Evolutionary conservation across 2,888 invertebrate species (phyloP), one percentile per base, ranked within the genome.

Genomic region (Idaea biselata): DNA sequence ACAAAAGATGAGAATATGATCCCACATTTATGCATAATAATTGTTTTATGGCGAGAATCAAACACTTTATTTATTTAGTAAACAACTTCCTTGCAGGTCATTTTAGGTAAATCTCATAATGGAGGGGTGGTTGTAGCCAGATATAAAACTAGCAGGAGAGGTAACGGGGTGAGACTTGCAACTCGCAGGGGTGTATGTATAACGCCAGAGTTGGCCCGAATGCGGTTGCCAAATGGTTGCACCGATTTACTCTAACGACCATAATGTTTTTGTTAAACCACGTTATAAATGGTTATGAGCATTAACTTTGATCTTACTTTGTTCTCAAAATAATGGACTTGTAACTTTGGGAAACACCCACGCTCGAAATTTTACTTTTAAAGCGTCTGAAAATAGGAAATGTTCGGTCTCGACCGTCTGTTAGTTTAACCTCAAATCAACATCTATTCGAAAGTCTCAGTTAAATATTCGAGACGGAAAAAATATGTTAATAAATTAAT

Each of bases 161-260:
- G 11, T 6, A 44, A 44, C 11, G 63, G 59, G 61, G 56, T 62
- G 61, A 58, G 63, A 60, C 58, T 59, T 65, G 65, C 65, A 65
- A 59, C 55, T 61, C 59, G 63, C 65, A 65, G 11, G 17, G 53
- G 63, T 61, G 55, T 25, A 25, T 1, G 25, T 58, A 4, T 44
- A 58, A 56, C 6, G 56, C 56, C 2, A 55, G 59, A 33, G 60
- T 59, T 63, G 57, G 63, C 60, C 57, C 56, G 32, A 60, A 18
- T 16, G 60, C 60, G 60, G 60, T 6, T 60, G 58, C 58, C n/a
- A 18, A 60, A 59, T 59, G 58, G 59, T 16, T 55, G 31, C 32
- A 17, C 33, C 17, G 18, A 11, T 64, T 60, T 60, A 56, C 56
- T 56, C 56, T 56, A 56, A 56, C 17, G 18, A 56, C 56, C 14